Conservation (phyloP, 2,113 vertebrate genomes). For the Lampris incognitus region DNA sequence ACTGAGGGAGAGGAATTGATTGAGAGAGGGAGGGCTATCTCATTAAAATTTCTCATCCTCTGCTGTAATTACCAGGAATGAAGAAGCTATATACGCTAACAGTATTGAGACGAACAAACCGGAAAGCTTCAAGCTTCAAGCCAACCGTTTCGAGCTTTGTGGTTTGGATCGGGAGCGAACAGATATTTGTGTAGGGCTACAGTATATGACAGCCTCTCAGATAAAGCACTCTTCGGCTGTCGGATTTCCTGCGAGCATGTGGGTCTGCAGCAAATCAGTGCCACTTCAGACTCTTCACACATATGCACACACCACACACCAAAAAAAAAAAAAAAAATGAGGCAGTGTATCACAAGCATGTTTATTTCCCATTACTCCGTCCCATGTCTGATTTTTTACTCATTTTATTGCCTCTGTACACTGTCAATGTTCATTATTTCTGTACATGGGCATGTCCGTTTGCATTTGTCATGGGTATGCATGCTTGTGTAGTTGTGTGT, state of each 20-base stretch:
- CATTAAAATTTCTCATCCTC: conserved; percentile 14
- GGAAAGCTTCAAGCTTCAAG: neutral
- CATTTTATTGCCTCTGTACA: too few species aligned
- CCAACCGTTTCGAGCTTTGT: neutral
- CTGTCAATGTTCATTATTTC: conserved; percentile 3
- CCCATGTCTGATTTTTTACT: neutral
- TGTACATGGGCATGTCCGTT: neutral
- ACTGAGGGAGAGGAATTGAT: conserved; percentile 17
- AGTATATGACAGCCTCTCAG: too few species aligned
- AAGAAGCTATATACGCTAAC: conserved; percentile 1
- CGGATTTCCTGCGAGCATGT: too few species aligned
- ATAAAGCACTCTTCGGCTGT: too few species aligned
- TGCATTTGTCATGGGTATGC: neutral
- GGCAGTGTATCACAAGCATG: neutral
- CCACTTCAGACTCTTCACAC: neutral
- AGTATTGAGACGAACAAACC: neutral
- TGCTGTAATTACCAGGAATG: neutral
- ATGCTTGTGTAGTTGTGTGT: neutral
- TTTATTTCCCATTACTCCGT: neutral
- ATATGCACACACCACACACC: neutral
- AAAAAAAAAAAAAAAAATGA: too few species aligned
- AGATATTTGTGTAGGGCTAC: neutral
- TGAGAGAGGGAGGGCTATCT: conserved; percentile 15
- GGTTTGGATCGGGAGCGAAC: neutral
- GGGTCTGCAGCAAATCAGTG: too few species aligned